Conservation (phyloP, 2,797 vertebrate species). For the Pseudocheirus occidentalis region DNA sequence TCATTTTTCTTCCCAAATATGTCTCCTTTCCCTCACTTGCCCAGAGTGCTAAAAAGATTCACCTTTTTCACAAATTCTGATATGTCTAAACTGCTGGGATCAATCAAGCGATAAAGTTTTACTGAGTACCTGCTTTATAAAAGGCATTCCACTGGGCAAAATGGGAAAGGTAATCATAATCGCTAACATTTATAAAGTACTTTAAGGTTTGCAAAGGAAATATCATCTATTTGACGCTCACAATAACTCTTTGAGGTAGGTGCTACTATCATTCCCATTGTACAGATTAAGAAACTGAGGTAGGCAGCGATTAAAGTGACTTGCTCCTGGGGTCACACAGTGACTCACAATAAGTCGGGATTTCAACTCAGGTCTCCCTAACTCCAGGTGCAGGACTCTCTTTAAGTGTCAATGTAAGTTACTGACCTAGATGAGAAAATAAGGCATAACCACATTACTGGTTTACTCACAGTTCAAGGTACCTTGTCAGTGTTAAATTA, state of each 20-base stretch:
- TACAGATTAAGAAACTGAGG: neutral
- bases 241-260: neutral
- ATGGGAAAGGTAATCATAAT: neutral
- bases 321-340: too few species aligned
- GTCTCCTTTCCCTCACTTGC: neutral
- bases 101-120: neutral
- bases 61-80: neutral
- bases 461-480: neutral
- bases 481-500: neutral
- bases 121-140: neutral
- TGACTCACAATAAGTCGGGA: neutral
- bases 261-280: neutral
- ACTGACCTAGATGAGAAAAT: neutral
- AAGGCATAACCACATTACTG: neutral
- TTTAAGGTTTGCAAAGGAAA: neutral
- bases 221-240: neutral
- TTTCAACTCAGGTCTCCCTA: neutral
- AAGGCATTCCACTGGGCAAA: neutral
- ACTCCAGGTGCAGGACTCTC: neutral
- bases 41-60: neutral
- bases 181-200: neutral
- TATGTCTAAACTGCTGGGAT: neutral
- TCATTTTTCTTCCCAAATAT: neutral
- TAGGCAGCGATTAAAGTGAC: neutral
- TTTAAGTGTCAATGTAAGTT: neutral